Base-by-base conservation (phyloP, 1,140 invertebrate species). In the Caenorhabditis inopinata region DNA sequence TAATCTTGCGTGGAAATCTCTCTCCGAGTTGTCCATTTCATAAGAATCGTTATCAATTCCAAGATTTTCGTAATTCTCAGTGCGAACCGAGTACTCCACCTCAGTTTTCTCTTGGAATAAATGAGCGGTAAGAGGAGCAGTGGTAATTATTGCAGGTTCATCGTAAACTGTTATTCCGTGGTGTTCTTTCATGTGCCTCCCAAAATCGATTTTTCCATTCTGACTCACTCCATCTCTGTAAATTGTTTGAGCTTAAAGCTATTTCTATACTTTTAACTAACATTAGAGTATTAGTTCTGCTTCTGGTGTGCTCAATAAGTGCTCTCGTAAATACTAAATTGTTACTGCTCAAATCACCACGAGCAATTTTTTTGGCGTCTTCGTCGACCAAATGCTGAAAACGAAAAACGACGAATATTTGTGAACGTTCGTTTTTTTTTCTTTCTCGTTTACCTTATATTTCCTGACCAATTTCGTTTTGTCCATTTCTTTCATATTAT, bases 381-480 rank as follows among this genome's bases (percentile, higher is more conserved):
- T 68, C 58, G 38, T 68, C 58, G 38, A 68, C 58, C 58, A 68
- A 68, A 38, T 68, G 58, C 58, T 58, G 27, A 32, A 42, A 58
- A 58, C n/a, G 0, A 38, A 23, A 2, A 21, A 46, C 73, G 53
- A 32, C 9, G 14, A 16, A 47, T 16, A n/a, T 9, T 76, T 49
- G 9, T 83, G 80, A 7, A 25, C 80, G 49, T 82, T 68, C 3
- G 80, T 80, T 73, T 82, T 80, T 2, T 82, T 32, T 53, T 83
- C 1, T 32, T 83, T 48, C 16, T 83, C 45, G n/a, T n/a, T n/a
- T 51, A 42, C 76, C 74, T 74, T 83, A 16, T 46, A 83, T 47
- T 74, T 82, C 49, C 82, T 42, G 47, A 85, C 84, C 21, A 85
- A 73, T 53, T 85, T 85, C 1, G 79, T 85, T n/a, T 85, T 80